phyloP scores from a whole-genome alignment of 1,140 invertebrate species.

The Phymorhynchus buccinoides region DNA sequence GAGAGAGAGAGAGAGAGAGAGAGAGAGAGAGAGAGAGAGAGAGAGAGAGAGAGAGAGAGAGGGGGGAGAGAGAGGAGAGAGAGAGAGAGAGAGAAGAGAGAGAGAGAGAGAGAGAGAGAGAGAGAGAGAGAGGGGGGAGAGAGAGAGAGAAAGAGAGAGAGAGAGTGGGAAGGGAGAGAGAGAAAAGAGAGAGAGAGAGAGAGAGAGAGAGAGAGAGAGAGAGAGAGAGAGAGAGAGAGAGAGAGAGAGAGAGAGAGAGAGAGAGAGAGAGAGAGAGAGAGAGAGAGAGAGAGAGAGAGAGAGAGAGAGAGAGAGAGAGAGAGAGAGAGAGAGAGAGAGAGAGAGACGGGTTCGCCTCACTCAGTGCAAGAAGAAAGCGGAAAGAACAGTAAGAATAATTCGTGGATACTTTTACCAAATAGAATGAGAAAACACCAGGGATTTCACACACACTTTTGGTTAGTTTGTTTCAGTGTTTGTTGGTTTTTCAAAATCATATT shows the following conservation, averaged over 20 bases:
- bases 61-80: too few relatives aligned
- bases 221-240: slow-evolving; percentile 35
- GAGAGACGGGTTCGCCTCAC: too few relatives aligned
- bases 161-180: background rate
- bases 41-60: background rate
- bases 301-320: background rate
- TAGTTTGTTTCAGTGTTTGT: too few relatives aligned
- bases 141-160: background rate
- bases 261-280: background rate
- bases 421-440: background rate
- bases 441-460: slow-evolving; percentile 41
- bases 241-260: background rate
- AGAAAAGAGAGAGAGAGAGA: background rate
- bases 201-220: slow-evolving; percentile 33
- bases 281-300: background rate
- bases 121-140: background rate
- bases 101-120: too few relatives aligned
- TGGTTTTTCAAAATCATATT: too few relatives aligned
- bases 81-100: too few relatives aligned
- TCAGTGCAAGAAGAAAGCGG: background rate
- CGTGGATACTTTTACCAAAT: background rate
- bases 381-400: background rate
- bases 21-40: slow-evolving; percentile 9
- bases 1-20: slow-evolving; percentile 27
- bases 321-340: background rate